Percentiles rank a stretch among this genome's conserved stretches.
Conservation (phyloP, 2,888 invertebrate genomes). For the Nematopogon swammerdamellus region DNA sequence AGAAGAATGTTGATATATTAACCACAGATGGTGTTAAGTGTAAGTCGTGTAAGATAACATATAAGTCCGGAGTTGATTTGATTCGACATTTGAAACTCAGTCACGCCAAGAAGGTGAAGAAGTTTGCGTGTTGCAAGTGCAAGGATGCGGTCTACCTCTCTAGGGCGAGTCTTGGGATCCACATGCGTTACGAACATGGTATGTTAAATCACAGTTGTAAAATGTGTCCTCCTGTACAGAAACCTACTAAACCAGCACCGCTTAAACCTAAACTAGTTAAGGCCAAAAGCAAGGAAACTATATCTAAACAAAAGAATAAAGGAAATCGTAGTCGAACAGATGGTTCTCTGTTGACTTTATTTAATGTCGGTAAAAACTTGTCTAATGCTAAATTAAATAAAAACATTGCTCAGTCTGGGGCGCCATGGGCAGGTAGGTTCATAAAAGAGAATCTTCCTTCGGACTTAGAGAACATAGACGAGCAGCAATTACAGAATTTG, state of each 20-base stretch:
- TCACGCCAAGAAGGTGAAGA: not conserved
- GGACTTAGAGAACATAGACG: not conserved
- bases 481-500: not conserved
- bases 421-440: not conserved
- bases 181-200: not conserved
- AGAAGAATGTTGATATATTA: not conserved
- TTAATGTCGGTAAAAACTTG: too few species aligned
- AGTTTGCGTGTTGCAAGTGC: not conserved
- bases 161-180: not conserved
- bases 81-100: not conserved
- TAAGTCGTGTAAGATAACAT: not conserved
- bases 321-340: too few species aligned
- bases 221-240: not conserved
- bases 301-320: too few species aligned
- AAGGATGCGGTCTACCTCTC: not conserved
- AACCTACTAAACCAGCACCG: not conserved
- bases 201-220: not conserved
- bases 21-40: not conserved
- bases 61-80: not conserved
- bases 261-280: not conserved
- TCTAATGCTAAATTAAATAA: not conserved
- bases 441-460: not conserved
- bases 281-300: not conserved
- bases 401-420: not conserved
- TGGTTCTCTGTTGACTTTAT: too few species aligned